Conservation (phyloP, 2,113 vertebrate species). For the Tenrec ecaudatus region DNA sequence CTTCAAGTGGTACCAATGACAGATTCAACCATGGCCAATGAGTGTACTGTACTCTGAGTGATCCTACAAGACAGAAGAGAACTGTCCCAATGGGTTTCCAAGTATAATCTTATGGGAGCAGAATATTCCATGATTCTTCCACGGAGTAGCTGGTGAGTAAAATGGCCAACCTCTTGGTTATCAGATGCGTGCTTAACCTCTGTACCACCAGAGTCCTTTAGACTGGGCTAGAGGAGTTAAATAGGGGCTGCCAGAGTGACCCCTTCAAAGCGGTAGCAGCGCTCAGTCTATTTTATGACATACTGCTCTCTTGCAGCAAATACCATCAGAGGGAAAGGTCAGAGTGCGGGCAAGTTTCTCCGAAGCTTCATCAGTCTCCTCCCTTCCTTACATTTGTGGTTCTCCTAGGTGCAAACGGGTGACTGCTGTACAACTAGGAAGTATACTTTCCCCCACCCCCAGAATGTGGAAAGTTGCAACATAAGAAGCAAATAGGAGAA, state of each 20-base stretch:
- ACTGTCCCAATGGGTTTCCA: neutral
- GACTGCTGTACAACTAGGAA: neutral
- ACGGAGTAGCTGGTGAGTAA: neutral
- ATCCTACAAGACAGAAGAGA: neutral
- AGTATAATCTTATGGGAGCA: neutral
- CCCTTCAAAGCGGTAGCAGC: no score
- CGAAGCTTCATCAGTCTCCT: neutral
- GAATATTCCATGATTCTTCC: neutral
- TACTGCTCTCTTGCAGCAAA: fast-evolving
- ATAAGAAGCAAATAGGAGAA: neutral
- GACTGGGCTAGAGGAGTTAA: neutral
- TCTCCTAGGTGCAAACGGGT: neutral
- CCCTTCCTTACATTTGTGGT: neutral
- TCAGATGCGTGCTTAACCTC: no score
- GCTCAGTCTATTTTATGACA: neutral
- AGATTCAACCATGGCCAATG: neutral
- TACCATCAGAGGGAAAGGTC: neutral
- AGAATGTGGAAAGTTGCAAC: neutral
- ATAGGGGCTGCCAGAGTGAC: no score
- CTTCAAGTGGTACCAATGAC: neutral
- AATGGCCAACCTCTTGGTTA: no score
- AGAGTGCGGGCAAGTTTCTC: neutral
- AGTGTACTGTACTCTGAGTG: neutral
- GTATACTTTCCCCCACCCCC: no score
- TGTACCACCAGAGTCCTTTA: neutral